A percentile compares a stretch with the other conserved stretches of the same genome.
Conservation (phyloP, 2,797 vertebrate genomes). For the Simalia tracyae region DNA sequence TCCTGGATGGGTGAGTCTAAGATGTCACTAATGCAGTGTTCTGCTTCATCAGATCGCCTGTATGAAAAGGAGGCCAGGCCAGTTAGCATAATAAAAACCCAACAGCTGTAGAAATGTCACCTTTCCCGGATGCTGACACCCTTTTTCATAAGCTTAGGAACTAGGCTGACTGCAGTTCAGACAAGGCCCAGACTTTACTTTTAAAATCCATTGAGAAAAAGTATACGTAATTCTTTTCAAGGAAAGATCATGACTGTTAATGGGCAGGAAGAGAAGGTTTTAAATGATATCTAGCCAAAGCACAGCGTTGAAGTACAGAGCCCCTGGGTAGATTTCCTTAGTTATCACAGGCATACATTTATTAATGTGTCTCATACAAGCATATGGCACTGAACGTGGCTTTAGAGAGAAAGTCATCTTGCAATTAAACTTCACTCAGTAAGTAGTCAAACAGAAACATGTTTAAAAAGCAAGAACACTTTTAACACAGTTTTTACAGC, state of each 20-base stretch:
- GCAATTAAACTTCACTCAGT: not conserved
- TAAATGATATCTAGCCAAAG: not conserved
- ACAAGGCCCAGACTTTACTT: not conserved
- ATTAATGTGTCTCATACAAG: not conserved
- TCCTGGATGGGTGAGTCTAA: conserved; percentile 46
- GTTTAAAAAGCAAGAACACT: not conserved
- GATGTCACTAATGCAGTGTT: conserved; percentile 36
- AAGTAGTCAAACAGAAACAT: not conserved
- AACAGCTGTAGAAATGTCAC: not conserved
- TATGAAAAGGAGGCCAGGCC: not conserved
- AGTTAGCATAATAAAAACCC: not conserved
- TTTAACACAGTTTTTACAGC: not conserved
- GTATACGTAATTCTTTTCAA: conserved; percentile 22
- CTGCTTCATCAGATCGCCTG: conserved; percentile 56
- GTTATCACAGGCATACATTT: not conserved
- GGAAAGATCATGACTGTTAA: not conserved
- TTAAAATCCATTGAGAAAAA: not conserved
- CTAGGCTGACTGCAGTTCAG: not conserved
- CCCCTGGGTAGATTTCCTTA: not conserved
- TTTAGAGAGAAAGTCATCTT: not conserved
- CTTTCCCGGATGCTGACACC: not conserved
- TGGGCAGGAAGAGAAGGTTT: conserved; percentile 3
- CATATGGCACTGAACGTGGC: not conserved
- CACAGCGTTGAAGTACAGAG: not conserved
- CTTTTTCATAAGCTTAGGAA: not conserved